Conservation (phyloP, 2,888 invertebrate genomes). For the Monopis laevigella region DNA sequence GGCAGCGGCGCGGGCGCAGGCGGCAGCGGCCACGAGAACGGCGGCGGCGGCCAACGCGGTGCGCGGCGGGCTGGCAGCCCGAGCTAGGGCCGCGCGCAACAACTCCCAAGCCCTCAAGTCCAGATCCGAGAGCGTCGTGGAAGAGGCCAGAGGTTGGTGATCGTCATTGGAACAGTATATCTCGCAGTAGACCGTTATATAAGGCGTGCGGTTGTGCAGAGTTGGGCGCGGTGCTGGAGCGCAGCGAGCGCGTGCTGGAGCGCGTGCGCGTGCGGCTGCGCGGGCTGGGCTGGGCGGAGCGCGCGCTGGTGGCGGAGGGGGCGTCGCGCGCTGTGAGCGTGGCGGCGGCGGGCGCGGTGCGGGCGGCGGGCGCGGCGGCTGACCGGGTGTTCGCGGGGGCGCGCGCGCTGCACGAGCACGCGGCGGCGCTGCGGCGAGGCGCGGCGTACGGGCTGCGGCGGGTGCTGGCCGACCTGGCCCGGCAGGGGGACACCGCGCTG, state of each 20-base stretch:
- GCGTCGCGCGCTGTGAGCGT: conserved; percentile 28
- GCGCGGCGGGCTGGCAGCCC: conserved; percentile 60
- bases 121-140: conserved; percentile 58
- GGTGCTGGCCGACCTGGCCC: conserved; percentile 62
- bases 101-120: conserved; percentile 62
- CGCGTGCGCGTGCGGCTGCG: conserved; percentile 45
- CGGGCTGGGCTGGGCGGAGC: conserved; percentile 52
- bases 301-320: conserved; percentile 35
- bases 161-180: conserved; percentile 24
- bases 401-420: conserved; percentile 52
- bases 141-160: conserved; percentile 24
- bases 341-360: conserved; percentile 17
- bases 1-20: conserved; percentile 75
- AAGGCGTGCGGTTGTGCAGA: neutral
- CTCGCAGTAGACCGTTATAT: conserved; percentile 25
- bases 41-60: conserved; percentile 67
- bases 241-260: conserved; percentile 40
- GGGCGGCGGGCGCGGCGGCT: conserved; percentile 16
- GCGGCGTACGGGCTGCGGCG: conserved; percentile 58
- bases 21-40: conserved; percentile 75
- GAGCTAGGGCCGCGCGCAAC: conserved; percentile 31
- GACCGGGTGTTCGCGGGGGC: conserved; percentile 49
- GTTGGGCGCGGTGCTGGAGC: conserved; percentile 26
- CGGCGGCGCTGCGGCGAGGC: conserved; percentile 50
- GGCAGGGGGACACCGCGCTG: conserved; percentile 73